phyloP scores from a whole-genome alignment of 92 coral and sea anemone species.

The Zoanthus solanderi region DNA sequence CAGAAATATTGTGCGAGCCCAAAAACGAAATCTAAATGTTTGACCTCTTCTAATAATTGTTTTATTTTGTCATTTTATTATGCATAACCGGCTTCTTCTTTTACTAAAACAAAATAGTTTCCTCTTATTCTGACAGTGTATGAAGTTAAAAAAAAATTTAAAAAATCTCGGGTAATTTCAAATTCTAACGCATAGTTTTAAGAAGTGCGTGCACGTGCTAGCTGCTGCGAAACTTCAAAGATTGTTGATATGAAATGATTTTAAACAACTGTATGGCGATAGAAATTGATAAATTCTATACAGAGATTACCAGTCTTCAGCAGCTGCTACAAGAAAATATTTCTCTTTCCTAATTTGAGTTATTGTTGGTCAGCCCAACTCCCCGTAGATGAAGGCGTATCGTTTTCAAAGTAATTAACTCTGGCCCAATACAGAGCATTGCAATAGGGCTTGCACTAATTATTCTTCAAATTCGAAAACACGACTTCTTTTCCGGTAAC shows the following conservation, averaged over 20 bases:
- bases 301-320: not conserved
- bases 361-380: slow-evolving; percentile 8
- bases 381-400: slow-evolving; percentile 24
- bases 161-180: slow-evolving; percentile 5
- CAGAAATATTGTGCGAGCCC: too few species aligned
- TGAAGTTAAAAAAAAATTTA: not conserved
- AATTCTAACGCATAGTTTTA: not conserved
- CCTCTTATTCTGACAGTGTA: not conserved
- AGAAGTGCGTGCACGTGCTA: not conserved
- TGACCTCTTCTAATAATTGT: not conserved
- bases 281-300: not conserved
- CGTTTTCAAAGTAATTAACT: slow-evolving; percentile 41
- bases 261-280: slow-evolving; percentile 18
- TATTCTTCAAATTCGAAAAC: slow-evolving; percentile 17
- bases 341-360: slow-evolving; percentile 25
- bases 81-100: slow-evolving; percentile 10
- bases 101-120: not conserved
- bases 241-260: not conserved
- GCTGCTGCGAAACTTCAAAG: not conserved
- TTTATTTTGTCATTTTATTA: not conserved
- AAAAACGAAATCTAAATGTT: not conserved
- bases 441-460: slow-evolving; percentile 10
- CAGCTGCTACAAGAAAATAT: slow-evolving; percentile 18
- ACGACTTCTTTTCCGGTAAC: slow-evolving; percentile 9
- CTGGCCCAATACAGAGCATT: not conserved